Evolutionary conservation across 2,888 invertebrate genomes (phyloP).

Genomic region (Perdita meconis): DNA sequence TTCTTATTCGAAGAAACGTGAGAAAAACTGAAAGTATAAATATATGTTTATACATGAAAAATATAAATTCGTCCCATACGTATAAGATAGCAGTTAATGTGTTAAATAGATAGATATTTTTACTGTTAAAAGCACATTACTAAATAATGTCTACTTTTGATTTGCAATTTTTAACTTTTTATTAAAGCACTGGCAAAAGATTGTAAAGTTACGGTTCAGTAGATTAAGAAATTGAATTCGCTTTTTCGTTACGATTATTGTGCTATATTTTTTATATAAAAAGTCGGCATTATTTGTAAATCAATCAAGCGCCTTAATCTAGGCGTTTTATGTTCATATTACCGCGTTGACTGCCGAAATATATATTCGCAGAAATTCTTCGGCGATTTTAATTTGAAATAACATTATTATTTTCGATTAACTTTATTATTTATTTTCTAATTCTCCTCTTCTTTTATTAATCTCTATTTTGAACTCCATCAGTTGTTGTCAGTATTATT

Average conservation of each 20-base stretch:
- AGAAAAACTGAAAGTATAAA: neutral
- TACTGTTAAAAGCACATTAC: constrained; percentile 13
- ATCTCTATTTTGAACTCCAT: too few relatives aligned
- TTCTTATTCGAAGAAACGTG: neutral
- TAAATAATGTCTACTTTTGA: constrained; percentile 18
- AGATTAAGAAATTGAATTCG: neutral
- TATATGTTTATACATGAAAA: neutral
- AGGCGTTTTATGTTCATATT: too few relatives aligned
- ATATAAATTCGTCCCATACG: neutral
- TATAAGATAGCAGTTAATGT: constrained; percentile 31
- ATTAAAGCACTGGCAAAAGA: neutral
- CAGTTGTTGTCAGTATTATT: too few relatives aligned
- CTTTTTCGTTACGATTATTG: neutral
- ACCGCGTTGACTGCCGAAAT: too few relatives aligned
- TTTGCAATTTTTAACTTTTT: neutral
- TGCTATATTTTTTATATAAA: neutral
- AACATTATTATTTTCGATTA: too few relatives aligned
- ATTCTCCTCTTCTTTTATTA: too few relatives aligned
- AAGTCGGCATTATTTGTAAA: constrained; percentile 18
- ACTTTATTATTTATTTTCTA: too few relatives aligned
- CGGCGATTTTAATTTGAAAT: too few relatives aligned
- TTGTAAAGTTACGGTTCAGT: neutral
- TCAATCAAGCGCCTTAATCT: too few relatives aligned
- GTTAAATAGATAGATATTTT: constrained; percentile 21
- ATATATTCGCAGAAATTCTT: too few relatives aligned